Percentiles rank a stretch among this genome's conserved stretches.
Evolutionary conservation across 1,140 invertebrate species (phyloP).

Genomic region (Ceratina australensis): DNA sequence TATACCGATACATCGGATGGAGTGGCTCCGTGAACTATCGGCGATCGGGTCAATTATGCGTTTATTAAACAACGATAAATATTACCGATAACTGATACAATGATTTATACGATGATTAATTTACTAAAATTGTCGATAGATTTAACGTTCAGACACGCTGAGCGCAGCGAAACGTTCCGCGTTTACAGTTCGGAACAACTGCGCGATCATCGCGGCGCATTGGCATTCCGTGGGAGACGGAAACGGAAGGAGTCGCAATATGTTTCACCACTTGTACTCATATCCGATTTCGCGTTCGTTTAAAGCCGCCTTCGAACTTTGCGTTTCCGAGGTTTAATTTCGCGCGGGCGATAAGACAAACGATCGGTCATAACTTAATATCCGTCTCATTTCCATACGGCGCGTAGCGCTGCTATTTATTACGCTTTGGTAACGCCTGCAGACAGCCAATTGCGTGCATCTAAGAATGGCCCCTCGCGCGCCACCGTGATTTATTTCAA

Average conservation of each 20-base stretch:
- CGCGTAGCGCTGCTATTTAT: conserved; percentile 58
- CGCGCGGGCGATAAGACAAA: conserved; percentile 47
- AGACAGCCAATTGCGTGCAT: conserved; percentile 55
- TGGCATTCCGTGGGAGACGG: conserved; percentile 7
- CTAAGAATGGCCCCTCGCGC: conserved; percentile 36
- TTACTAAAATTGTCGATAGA: no score
- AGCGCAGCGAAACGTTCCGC: no score
- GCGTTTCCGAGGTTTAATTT: conserved; percentile 55
- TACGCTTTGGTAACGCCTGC: conserved; percentile 41
- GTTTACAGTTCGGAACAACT: not conserved
- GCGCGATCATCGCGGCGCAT: conserved; percentile 3
- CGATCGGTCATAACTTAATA: conserved; percentile 62
- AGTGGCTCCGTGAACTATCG: not conserved
- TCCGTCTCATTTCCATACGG: conserved; percentile 59
- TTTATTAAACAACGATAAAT: no score
- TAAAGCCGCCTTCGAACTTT: conserved; percentile 16
- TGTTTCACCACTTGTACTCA: conserved; percentile 14
- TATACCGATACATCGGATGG: not conserved
- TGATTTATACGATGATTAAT: no score
- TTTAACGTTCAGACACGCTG: no score
- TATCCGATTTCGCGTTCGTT: conserved; percentile 31
- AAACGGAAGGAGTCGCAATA: conserved; percentile 19
- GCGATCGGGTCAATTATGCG: not conserved
- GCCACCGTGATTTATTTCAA: conserved; percentile 51
- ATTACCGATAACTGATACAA: no score